These are phyloP conservation scores for Drosophila truncata DNA, from an alignment of 1,140 invertebrate species.

Conservation along the genomic window DNA sequence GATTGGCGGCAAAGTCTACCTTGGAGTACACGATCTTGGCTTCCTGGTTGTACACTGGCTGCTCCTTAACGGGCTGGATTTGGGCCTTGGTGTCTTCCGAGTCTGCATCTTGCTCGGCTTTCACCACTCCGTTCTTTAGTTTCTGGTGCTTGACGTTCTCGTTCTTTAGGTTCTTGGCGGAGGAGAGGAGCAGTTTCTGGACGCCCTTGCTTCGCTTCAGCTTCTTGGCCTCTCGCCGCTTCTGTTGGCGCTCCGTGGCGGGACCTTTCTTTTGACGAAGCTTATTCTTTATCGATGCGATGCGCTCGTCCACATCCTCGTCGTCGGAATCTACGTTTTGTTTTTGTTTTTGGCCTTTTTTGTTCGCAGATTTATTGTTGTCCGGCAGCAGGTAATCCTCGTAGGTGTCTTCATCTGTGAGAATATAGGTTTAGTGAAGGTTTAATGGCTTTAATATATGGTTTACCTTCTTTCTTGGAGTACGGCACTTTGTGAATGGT, in stretches of 20 bases:
- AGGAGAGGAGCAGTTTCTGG: constrained; percentile 73
- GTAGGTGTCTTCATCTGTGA: constrained; percentile 66
- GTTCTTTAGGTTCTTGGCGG: constrained; percentile 78
- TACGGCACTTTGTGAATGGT: constrained; percentile 62
- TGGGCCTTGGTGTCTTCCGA: constrained; percentile 71
- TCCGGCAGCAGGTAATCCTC: constrained; percentile 75
- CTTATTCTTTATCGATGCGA: constrained; percentile 83
- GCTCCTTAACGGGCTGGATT: constrained; percentile 78
- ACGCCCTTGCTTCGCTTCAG: constrained; percentile 81
- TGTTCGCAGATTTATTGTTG: constrained; percentile 32
- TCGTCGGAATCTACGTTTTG: constrained; percentile 15
- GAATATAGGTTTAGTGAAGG: not conserved
- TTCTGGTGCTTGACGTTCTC: constrained; percentile 75
- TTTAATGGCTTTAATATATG: not conserved
- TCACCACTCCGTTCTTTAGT: constrained; percentile 33
- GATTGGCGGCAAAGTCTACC: constrained; percentile 90
- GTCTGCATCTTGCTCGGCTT: constrained; percentile 32
- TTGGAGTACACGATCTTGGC: constrained; percentile 92
- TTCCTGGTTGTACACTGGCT: constrained; percentile 88
- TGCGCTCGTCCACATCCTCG: constrained; percentile 73
- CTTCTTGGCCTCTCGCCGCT: constrained; percentile 74
- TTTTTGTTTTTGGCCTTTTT: constrained; percentile 38
- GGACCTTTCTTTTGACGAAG: constrained; percentile 78
- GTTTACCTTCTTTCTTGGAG: constrained; percentile 58
- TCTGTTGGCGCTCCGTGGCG: constrained; percentile 69